phyloP scores from a whole-genome alignment of 2,888 invertebrate species.

The Phengaris alcon region DNA sequence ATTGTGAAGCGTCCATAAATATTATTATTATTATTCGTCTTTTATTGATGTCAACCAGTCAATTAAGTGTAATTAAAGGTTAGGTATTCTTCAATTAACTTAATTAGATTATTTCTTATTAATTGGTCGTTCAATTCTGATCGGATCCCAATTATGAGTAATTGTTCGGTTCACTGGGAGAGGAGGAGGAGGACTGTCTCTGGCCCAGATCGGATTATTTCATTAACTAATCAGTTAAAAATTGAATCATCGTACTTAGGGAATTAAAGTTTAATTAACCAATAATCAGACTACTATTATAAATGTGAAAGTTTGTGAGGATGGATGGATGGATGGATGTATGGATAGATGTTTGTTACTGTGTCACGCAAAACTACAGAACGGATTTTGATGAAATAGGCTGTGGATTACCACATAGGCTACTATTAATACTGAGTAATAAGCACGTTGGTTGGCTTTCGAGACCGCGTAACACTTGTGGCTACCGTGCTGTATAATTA shows the following conservation, averaged over 20 bases:
- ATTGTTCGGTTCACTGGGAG: background rate
- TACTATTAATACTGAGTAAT: no score
- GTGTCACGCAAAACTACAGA: no score
- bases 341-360: no score
- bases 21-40: background rate
- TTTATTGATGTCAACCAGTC: background rate
- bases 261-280: background rate
- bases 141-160: background rate
- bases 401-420: no score
- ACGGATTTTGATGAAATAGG: no score
- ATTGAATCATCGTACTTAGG: background rate
- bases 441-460: no score
- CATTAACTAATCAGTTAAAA: background rate
- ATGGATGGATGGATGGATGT: no score
- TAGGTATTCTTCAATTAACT: background rate
- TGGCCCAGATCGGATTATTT: background rate
- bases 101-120: background rate
- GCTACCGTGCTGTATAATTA: no score
- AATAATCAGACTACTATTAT: no score
- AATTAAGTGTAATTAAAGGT: background rate
- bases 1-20: no score
- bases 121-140: background rate
- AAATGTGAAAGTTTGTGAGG: no score
- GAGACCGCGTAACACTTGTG: no score
- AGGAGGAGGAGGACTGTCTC: conserved; percentile 2